phyloP scores from a whole-genome alignment of 2,113 vertebrate genomes.

The Galbula dea region DNA sequence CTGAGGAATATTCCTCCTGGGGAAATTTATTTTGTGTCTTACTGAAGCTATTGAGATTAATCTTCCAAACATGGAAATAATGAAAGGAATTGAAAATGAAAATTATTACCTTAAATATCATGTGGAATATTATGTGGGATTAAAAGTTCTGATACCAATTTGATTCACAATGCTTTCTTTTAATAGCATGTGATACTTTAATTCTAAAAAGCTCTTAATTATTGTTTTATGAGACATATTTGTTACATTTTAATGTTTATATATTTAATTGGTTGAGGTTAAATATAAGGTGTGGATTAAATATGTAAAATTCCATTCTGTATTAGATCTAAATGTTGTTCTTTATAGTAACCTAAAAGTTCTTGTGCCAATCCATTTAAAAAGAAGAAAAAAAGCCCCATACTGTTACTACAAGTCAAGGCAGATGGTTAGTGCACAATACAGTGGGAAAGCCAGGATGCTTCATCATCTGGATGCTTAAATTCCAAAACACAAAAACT shows the following conservation, averaged over 20 bases:
- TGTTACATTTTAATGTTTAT: background rate
- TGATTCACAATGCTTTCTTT: background rate
- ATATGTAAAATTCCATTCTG: accelerated
- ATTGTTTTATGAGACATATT: background rate
- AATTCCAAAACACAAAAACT: background rate
- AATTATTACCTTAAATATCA: background rate
- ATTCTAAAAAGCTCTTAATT: background rate
- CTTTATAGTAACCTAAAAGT: background rate
- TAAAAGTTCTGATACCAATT: background rate
- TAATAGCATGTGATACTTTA: background rate
- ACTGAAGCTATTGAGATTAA: background rate
- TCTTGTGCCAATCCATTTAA: background rate
- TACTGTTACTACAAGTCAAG: background rate
- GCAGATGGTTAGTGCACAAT: background rate
- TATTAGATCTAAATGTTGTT: background rate
- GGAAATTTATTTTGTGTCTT: background rate
- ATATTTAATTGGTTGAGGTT: background rate
- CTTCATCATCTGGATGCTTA: background rate
- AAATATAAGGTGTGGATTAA: background rate
- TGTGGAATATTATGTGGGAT: no score
- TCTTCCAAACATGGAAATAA: background rate
- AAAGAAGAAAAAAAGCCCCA: no score
- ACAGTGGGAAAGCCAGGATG: background rate
- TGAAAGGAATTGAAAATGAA: background rate
- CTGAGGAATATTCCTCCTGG: background rate